Conservation (phyloP, 2,888 invertebrate species). For the Adelognathus sp. region DNA sequence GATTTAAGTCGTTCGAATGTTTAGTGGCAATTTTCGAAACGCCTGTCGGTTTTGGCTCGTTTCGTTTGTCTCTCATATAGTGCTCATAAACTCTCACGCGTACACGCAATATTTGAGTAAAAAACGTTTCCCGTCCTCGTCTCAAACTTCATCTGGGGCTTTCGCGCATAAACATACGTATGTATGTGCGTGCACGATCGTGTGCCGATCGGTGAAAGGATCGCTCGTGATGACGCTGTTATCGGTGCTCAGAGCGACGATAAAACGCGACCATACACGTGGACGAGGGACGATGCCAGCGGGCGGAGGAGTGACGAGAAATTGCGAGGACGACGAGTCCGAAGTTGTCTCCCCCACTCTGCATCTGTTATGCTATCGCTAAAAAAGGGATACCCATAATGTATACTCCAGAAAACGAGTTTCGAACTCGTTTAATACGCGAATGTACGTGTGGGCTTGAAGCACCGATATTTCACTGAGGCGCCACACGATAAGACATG, state of each 20-base stretch:
- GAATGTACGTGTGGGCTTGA: neutral
- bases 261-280: conserved; percentile 21
- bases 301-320: conserved; percentile 40
- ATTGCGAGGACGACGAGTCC: conserved; percentile 47
- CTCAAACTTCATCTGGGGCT: neutral
- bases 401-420: conserved; percentile 46
- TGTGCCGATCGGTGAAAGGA: conserved; percentile 27
- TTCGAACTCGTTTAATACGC: conserved; percentile 15
- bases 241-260: conserved; percentile 34
- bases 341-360: too few relatives aligned
- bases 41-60: neutral
- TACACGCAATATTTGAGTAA: conserved; percentile 7
- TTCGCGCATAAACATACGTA: too few relatives aligned
- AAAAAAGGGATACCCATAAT: conserved; percentile 33
- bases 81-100: neutral
- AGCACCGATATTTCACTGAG: conserved; percentile 45
- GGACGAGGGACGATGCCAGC: neutral
- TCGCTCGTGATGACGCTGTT: conserved; percentile 17
- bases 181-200: neutral
- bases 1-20: conserved; percentile 62
- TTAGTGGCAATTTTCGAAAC: conserved; percentile 56
- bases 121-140: conserved; percentile 29
- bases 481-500: conserved; percentile 45
- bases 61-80: conserved; percentile 6
- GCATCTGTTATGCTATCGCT: too few relatives aligned